Evolutionary conservation across 2,113 vertebrate genomes (phyloP).

Genomic region (Synodontis membranacea): DNA sequence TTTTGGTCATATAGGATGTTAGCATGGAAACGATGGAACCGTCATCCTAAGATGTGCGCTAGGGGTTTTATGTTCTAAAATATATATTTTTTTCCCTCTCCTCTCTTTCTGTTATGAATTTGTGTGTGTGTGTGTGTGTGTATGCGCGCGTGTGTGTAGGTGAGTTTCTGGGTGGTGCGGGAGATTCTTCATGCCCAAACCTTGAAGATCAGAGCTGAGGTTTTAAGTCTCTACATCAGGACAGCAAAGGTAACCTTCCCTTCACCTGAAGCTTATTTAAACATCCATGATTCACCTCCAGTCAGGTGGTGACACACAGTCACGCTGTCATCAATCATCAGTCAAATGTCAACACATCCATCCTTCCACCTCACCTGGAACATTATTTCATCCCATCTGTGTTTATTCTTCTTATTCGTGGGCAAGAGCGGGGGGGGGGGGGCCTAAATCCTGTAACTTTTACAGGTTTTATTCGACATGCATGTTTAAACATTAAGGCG

Average conservation of each 20-base stretch:
- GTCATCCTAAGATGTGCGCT: no score
- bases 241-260: conserved; percentile 88
- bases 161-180: conserved; percentile 98
- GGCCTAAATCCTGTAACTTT: no score
- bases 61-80: no score
- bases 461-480: no score
- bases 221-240: conserved; percentile 97
- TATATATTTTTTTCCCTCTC: no score
- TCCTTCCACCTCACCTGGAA: not conserved
- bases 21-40: not conserved
- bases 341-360: not conserved
- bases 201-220: conserved; percentile 97
- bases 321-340: not conserved
- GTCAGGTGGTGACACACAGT: not conserved
- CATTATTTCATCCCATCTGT: no score
- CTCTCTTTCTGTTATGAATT: not conserved
- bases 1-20: not conserved
- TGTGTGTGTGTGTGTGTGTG: not conserved
- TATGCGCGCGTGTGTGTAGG: conserved; percentile 70
- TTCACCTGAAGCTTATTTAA: not conserved
- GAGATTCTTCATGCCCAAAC: conserved; percentile 98
- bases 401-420: not conserved
- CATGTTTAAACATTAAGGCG: no score
- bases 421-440: not conserved
- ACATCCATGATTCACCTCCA: not conserved